Evolutionary conservation across 2,113 vertebrate species (phyloP).

Genomic region (Galbula dea): DNA sequence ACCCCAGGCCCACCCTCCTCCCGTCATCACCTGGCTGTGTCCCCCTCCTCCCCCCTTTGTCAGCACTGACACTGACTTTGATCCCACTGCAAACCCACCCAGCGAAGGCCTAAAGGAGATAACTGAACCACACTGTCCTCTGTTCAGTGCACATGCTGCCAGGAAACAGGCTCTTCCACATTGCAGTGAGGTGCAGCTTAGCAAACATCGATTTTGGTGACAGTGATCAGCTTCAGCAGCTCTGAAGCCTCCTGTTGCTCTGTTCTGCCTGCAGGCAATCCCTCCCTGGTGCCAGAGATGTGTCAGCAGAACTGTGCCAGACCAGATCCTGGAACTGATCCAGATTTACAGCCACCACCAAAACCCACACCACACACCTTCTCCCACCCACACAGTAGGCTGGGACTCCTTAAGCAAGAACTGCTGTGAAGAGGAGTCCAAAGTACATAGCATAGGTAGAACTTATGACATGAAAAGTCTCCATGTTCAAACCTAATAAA

Average conservation of each 20-base stretch:
- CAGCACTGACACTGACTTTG: neutral
- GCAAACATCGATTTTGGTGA: neutral
- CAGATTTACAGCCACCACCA: neutral
- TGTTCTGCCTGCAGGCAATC: neutral
- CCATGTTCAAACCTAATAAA: neutral
- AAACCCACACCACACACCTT: neutral
- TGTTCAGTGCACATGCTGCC: neutral
- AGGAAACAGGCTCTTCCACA: constrained; percentile 34
- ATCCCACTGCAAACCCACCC: neutral
- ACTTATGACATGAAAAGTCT: neutral
- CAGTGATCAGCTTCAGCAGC: neutral
- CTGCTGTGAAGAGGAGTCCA: neutral
- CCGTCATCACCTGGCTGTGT: neutral
- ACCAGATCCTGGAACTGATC: neutral
- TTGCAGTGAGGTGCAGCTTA: neutral
- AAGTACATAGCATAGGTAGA: neutral
- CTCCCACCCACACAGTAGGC: neutral
- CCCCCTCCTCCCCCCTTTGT: neutral
- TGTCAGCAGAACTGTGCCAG: neutral
- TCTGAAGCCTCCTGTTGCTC: neutral
- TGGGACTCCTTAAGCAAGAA: neutral
- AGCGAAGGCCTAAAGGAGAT: neutral
- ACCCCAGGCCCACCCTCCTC: neutral
- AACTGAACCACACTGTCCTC: neutral
- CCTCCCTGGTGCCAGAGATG: neutral